A percentile compares a stretch with the other conserved stretches of the same genome.
Conservation (phyloP, 2,113 vertebrate genomes). For the Caloenas nicobarica region DNA sequence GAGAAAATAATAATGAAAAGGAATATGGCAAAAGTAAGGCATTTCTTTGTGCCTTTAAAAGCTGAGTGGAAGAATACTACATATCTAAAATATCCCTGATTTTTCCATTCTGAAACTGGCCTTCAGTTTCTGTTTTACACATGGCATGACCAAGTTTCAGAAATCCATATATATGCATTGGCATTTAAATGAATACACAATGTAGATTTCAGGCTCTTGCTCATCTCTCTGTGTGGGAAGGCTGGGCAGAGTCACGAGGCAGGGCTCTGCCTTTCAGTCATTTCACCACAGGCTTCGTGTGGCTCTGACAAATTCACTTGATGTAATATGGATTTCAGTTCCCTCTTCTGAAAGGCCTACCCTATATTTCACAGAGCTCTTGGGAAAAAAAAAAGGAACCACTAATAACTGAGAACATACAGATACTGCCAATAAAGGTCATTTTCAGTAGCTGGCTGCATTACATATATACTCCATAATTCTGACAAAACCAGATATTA, state of each 20-base stretch:
- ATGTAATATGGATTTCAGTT: neutral
- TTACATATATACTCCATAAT: neutral
- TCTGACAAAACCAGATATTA: neutral
- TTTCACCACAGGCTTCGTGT: accelerated
- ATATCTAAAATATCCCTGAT: neutral
- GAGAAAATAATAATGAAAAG: neutral
- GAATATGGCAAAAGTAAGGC: neutral
- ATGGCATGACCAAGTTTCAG: neutral
- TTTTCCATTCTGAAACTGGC: neutral
- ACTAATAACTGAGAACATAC: neutral
- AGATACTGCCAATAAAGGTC: neutral
- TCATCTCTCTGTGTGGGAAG: neutral
- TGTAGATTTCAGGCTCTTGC: neutral
- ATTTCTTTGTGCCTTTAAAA: neutral
- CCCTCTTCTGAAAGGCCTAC: neutral
- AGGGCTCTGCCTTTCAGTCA: neutral
- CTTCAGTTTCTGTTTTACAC: neutral
- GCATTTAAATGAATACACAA: neutral
- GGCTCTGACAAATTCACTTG: neutral
- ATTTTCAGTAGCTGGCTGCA: neutral
- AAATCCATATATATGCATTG: neutral
- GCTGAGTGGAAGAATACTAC: neutral
- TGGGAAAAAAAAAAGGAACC: neutral
- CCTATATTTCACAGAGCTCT: neutral
- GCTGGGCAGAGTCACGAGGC: neutral